phyloP scores from a whole-genome alignment of 2,797 vertebrate species.

The Macrochelys suwanniensis region DNA sequence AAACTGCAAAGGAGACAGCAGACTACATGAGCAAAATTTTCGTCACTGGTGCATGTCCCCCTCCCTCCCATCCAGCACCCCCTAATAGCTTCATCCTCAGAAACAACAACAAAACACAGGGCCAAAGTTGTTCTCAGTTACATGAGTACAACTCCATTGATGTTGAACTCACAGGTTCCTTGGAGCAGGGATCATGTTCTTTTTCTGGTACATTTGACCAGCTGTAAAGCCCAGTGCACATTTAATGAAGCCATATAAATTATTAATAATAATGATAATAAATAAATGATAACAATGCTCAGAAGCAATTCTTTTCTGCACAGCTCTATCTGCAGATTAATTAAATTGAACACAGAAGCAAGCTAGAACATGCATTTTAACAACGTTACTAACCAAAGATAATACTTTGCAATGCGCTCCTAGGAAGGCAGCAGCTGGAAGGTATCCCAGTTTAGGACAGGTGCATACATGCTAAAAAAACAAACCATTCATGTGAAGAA shows the following conservation, averaged over 20 bases:
- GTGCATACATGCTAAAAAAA: background rate
- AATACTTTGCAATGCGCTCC: background rate
- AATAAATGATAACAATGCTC: conserved; percentile 42
- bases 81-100: background rate
- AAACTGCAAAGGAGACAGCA: background rate
- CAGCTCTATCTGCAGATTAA: background rate
- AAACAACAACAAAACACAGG: background rate
- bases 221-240: background rate
- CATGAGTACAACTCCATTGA: background rate
- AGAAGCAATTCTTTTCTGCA: background rate
- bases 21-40: background rate
- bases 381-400: background rate
- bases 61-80: background rate
- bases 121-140: background rate
- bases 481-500: background rate
- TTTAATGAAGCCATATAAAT: conserved; percentile 41
- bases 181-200: rapidly evolving
- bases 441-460: background rate
- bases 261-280: conserved; percentile 41
- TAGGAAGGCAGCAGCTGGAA: background rate
- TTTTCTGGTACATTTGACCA: background rate
- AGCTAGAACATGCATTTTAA: background rate
- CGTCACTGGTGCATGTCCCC: background rate
- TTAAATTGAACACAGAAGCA: background rate
- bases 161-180: background rate